Base-by-base conservation (phyloP, 2,888 invertebrate species). In the Marasmarcha lunaedactyla region DNA sequence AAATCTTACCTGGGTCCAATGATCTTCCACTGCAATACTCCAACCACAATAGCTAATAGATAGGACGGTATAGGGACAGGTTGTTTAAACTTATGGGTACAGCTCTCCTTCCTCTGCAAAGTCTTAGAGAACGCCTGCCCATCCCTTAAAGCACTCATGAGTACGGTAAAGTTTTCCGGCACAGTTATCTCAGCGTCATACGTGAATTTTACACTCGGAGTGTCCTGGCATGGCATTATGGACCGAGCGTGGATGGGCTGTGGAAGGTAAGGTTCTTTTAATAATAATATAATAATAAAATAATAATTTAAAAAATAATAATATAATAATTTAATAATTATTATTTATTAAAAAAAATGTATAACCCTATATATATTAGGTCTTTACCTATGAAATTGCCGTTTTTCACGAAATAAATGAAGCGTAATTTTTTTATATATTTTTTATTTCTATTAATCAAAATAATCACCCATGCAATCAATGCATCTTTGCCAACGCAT, bases 171-270 rank as follows among this genome's bases (percentile, higher is more conserved):
- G 45, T 90, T 88, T 7, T 74, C 71, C 1, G 93, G 92, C 12
- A 92, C 93, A 1, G 87, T 85, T 38, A 97, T 66, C 63, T 85
- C 68, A 5, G 94, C 94, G 39, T 87, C 85, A 63, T 95, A 97
- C 0, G 93, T 90, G 50, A 90, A 88, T 76, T 98, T 98, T 0
- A 96, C 92, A 0, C 90, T 87, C 0, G 97, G 97, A 0, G 95
- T 90, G 79, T 97, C 95, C 79, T 97, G 97, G 59, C 96, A 97
- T 0, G 97, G 97, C 1, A 96, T 54, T 49, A 97, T 88, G 1
- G 96, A 93, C 35, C 97, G 87, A 0, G 94, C 94, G 76, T 95
- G 94, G 49, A 95, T 95, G 1, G 94, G 91, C 90, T 93, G 61
- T 20, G 63, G 70, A 48, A 3, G 30, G 9, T n/a, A n/a, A n/a